Evolutionary conservation across 2,797 vertebrate species (phyloP).

Genomic region (Tinamus major): DNA sequence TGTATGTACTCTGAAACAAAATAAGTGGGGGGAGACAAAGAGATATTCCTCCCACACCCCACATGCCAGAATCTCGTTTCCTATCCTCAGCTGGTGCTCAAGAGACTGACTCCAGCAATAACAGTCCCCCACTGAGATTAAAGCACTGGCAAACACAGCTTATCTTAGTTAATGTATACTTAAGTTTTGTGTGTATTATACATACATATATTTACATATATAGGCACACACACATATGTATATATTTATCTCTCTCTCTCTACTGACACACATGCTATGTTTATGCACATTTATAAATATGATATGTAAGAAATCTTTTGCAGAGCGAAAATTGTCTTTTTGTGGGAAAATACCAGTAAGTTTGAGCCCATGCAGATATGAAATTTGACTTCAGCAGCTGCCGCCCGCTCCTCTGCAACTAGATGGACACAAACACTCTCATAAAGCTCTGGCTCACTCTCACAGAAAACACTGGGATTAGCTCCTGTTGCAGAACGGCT

Average conservation of each 20-base stretch:
- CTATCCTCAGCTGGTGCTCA: conserved; percentile 74
- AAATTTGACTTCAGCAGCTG: conserved; percentile 10
- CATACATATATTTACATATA: conserved; percentile 61
- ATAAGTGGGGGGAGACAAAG: conserved; percentile 65
- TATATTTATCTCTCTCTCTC: conserved; percentile 41
- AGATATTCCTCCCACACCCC: conserved; percentile 68
- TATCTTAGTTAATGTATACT: conserved; percentile 75
- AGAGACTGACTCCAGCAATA: conserved; percentile 74
- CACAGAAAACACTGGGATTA: background rate
- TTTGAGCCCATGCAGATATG: conserved; percentile 9
- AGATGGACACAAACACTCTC: background rate
- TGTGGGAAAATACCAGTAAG: conserved; percentile 9
- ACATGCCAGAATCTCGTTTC: conserved; percentile 69
- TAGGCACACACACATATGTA: conserved; percentile 1
- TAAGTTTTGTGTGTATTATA: conserved; percentile 68
- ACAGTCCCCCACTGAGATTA: conserved; percentile 78
- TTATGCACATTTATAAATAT: conserved; percentile 62
- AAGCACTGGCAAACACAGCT: conserved; percentile 72
- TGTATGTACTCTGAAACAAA: conserved; percentile 62
- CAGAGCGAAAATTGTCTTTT: background rate
- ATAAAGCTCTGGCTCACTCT: background rate
- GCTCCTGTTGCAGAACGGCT: background rate
- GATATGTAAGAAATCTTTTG: conserved; percentile 48
- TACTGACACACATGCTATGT: conserved; percentile 48
- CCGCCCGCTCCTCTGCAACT: background rate